Evolutionary conservation across 2,888 invertebrate species (phyloP).

Genomic region (Ochropacha duplaris): DNA sequence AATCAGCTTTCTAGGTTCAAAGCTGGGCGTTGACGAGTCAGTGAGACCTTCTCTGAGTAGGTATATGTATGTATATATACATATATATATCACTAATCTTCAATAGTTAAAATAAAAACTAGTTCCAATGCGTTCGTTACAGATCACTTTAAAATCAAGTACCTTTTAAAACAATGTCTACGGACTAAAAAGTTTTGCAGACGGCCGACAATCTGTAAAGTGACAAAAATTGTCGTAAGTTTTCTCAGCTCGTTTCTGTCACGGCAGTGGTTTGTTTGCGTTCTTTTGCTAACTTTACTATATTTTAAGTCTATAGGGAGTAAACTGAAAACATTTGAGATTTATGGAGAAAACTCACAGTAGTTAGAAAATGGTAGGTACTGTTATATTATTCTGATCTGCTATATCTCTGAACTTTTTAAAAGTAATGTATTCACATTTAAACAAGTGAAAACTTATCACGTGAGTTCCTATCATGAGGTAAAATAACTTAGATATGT

Average conservation of each 20-base stretch:
- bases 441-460: no score
- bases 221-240: conserved; percentile 4
- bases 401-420: background rate
- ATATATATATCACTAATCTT: no score
- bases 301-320: background rate
- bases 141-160: background rate
- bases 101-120: background rate
- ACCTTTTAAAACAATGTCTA: background rate
- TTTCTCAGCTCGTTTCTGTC: background rate
- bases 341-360: background rate
- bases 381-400: background rate
- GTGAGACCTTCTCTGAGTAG: no score
- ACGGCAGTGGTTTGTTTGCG: background rate
- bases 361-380: background rate
- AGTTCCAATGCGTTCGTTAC: background rate
- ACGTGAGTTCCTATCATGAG: no score
- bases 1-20: no score
- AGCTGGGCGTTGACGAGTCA: no score
- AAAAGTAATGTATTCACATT: no score
- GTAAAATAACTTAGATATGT: no score
- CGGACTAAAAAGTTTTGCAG: background rate
- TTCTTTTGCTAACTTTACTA: background rate
- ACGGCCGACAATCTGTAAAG: conserved; percentile 5
- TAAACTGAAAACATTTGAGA: background rate
- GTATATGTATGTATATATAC: no score